A percentile compares a stretch with the other conserved stretches of the same genome.
phyloP scores from a whole-genome alignment of 2,113 vertebrate genomes.

The Pachycephala philippinensis region DNA sequence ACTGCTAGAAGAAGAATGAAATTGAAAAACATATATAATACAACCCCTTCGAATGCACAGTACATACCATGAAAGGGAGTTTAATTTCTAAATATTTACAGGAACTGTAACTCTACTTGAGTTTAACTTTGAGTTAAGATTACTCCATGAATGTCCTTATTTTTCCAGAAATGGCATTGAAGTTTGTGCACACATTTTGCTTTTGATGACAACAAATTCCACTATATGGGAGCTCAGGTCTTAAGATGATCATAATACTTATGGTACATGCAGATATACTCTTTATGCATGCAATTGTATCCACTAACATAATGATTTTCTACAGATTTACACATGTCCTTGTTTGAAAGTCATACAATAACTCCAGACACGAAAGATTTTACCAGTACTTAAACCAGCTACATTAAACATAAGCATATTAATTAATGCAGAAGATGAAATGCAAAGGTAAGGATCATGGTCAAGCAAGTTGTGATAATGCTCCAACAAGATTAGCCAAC shows the following conservation, averaged over 20 bases:
- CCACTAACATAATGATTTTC: not conserved
- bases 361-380: not conserved
- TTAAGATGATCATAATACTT: not conserved
- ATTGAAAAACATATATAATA: not conserved
- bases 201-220: not conserved
- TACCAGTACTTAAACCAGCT: not conserved
- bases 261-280: not conserved
- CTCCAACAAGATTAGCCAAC: not conserved
- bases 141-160: not conserved
- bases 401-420: not conserved
- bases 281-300: not conserved
- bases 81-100: not conserved
- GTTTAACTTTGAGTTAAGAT: not conserved
- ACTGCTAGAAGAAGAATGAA: conserved; percentile 44
- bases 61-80: not conserved
- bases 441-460: not conserved
- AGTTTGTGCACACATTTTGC: not conserved
- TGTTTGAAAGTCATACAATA: not conserved
- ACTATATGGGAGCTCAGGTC: not conserved
- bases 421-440: not conserved
- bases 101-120: not conserved
- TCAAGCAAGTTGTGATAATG: not conserved
- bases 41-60: not conserved
- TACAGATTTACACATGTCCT: not conserved
- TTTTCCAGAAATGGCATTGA: not conserved